These are phyloP conservation scores for Gastrophryne carolinensis DNA, from an alignment of 2,797 vertebrate genomes.

Conservation along the genomic window DNA sequence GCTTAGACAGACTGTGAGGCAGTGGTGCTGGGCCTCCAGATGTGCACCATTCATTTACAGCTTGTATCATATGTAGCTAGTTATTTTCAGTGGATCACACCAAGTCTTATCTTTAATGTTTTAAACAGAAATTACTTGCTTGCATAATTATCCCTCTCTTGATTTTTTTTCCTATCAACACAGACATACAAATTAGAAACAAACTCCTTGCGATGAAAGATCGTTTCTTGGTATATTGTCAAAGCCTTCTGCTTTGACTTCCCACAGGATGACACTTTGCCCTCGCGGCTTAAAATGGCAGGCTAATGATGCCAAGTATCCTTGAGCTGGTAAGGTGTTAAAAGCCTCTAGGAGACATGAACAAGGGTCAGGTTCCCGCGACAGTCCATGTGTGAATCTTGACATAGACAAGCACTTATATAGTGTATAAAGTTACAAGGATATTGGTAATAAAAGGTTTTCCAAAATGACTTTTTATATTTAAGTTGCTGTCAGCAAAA, in stretches of 20 bases:
- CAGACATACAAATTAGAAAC: not conserved
- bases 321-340: conserved; percentile 2
- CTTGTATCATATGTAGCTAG: too few relatives aligned
- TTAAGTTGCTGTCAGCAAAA: too few relatives aligned
- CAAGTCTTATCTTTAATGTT: too few relatives aligned
- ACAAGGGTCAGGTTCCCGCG: conserved; percentile 2
- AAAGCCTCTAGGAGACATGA: conserved; percentile 8
- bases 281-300: not conserved
- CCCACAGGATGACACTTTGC: not conserved
- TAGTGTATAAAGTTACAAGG: too few relatives aligned
- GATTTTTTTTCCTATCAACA: not conserved
- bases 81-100: too few relatives aligned
- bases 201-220: not conserved
- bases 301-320: not conserved
- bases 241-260: not conserved
- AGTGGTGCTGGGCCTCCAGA: too few relatives aligned
- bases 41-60: too few relatives aligned
- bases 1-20: too few relatives aligned
- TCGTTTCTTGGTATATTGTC: not conserved
- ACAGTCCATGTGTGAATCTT: conserved; percentile 3
- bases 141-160: not conserved
- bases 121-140: too few relatives aligned
- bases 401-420: conserved; percentile 11
- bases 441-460: too few relatives aligned
- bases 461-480: too few relatives aligned